Base-by-base conservation (phyloP, 2,888 invertebrate genomes). In the Dermolepida albohirtum region DNA sequence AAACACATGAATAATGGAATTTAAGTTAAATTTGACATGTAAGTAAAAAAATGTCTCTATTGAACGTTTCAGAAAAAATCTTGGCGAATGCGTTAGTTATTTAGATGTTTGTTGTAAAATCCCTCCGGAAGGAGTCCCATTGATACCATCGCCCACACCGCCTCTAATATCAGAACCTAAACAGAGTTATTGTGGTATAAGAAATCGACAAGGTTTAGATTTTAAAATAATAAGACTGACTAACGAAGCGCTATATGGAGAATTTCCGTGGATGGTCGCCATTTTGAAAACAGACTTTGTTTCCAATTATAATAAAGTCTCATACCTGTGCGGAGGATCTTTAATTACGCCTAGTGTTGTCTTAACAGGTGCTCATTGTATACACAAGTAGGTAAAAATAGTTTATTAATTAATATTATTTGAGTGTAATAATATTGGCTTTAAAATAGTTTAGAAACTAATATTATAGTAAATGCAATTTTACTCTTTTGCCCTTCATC, bases 201-300 rank as follows among this genome's bases (percentile, higher is more conserved):
- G 90, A 17, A 69, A 68, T 41, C 22, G 39, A 5, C 17, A 51
- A 6, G 68, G 68, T 10, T 12, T 68, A 10, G 68, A 65, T 16
- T 68, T 68, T 14, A 50, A 92, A 41, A 90, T 88, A 0, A 65
- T 59, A 2, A 85, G 90, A 0, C 87, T 87, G n/a, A 78, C 78
- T 0, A 86, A 91, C 71, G 93, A 93, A 78, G 86, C 88, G 0
- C 89, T 92, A 75, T 93, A 89, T 72, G 93, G 89, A 0, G 94
- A 94, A 81, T 93, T 92, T 79, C 93, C 94, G 0, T 94, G 94
- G 94, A 92, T 93, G 90, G 89, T 91, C 0, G 93, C 92, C 0
- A 84, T 93, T 29, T 81, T 92, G 69, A 84, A 86, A 64, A 85
- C 87, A 69, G 41, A 63, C 39, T 87, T 88, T 70, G 85, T 86